Percentiles rank a stretch among this genome's conserved stretches.
These are phyloP conservation scores for Lindbergichthys nudifrons DNA, from an alignment of 2,797 vertebrate species.

Conservation along the genomic window DNA sequence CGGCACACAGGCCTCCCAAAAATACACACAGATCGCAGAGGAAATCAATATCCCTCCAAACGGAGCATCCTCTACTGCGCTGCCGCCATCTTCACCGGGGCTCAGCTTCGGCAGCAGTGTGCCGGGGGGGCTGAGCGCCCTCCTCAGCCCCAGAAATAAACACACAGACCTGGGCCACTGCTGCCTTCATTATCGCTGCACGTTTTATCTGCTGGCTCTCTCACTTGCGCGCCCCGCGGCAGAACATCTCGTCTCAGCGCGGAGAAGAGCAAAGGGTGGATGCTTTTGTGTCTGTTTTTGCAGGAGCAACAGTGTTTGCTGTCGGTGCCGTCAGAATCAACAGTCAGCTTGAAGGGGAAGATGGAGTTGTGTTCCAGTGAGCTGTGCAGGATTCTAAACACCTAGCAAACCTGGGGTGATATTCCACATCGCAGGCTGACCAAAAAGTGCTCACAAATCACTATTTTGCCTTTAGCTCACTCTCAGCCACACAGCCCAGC, in stretches of 20 bases:
- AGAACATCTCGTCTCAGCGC: conserved; percentile 76
- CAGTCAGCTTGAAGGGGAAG: conserved; percentile 80
- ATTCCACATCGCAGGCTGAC: conserved; percentile 65
- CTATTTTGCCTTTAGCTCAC: conserved; percentile 71
- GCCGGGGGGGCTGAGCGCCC: conserved; percentile 83
- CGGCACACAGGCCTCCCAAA: conserved; percentile 86
- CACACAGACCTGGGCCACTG: conserved; percentile 84
- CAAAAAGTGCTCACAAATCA: conserved; percentile 66
- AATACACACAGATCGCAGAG: conserved; percentile 86
- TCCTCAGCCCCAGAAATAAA: conserved; percentile 87
- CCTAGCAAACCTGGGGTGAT: conserved; percentile 81
- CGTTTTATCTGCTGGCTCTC: conserved; percentile 83
- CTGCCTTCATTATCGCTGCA: conserved; percentile 87
- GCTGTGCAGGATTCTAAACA: conserved; percentile 69
- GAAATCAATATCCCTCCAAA: conserved; percentile 86
- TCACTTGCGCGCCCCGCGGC: conserved; percentile 79
- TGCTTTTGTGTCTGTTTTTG: conserved; percentile 83
- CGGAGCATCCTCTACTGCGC: conserved; percentile 80
- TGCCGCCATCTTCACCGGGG: conserved; percentile 81
- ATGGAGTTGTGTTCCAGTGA: conserved; percentile 60
- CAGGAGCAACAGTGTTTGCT: conserved; percentile 74
- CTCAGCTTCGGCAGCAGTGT: conserved; percentile 81
- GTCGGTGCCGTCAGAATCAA: conserved; percentile 78
- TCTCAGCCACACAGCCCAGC: conserved; percentile 56
- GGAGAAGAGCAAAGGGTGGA: conserved; percentile 83